Conservation (phyloP, 2,113 vertebrate genomes). For the Scortum barcoo region DNA sequence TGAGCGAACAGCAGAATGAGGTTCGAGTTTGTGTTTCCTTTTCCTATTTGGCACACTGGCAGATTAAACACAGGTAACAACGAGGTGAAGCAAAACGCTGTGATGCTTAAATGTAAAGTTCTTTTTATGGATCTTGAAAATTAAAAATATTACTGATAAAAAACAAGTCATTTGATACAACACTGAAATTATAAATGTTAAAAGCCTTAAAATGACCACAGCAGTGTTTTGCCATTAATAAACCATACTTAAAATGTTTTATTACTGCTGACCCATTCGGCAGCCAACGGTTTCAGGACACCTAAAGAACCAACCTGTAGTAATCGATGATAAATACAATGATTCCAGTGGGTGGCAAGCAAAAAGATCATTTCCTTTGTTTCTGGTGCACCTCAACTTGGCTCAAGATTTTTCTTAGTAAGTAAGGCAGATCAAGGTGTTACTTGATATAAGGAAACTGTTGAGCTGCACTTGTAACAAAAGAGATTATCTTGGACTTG, state of each 20-base stretch:
- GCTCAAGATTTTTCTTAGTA: conserved; percentile 24
- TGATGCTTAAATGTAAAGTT: not conserved
- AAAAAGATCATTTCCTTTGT: not conserved
- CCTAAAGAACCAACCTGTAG: conserved; percentile 10
- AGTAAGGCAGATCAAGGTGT: conserved; percentile 57
- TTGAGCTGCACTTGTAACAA: conserved; percentile 16
- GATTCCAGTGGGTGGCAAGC: too few relatives aligned
- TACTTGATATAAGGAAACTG: conserved; percentile 14
- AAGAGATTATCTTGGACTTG: not conserved
- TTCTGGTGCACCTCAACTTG: conserved; percentile 14
- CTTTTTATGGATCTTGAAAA: not conserved
- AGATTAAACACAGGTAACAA: conserved; percentile 22
- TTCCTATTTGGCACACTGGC: conserved; percentile 49
- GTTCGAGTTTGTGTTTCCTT: not conserved
- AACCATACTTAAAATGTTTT: not conserved
- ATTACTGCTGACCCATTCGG: not conserved
- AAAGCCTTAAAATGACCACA: not conserved
- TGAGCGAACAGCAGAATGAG: conserved; percentile 17
- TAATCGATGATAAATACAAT: not conserved
- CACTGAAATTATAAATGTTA: not conserved
- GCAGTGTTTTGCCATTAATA: not conserved
- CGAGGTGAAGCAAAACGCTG: conserved; percentile 14
- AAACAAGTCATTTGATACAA: not conserved
- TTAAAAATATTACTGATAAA: not conserved
- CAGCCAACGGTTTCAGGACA: not conserved